Evolutionary conservation across 2,888 invertebrate genomes (phyloP), one percentile per base, ranked within the genome.

Genomic region (Sisyra terminalis): DNA sequence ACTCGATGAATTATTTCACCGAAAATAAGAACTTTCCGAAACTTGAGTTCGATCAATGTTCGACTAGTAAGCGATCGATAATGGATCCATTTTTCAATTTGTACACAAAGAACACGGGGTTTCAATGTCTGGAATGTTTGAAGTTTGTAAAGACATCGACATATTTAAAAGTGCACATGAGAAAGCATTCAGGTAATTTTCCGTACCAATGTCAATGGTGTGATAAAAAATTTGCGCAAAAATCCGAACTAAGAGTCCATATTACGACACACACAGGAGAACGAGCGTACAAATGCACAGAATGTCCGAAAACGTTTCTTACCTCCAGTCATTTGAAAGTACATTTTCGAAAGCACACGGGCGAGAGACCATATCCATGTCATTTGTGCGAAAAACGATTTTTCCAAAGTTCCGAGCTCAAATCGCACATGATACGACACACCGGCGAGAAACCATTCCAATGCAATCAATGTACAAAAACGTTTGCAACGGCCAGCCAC

Each of bases 261-360:
- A 16, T 37, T 16, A 37, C 16, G 16, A 37, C 17, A 16, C 37
- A 37, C 16, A 24, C 24, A 24, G 24, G 24, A 24, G 24, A 24
- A 24, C 24, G 24, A 24, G 24, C 37, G 2, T 37, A 37, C 18
- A 16, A 37, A 37, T 37, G 37, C 18, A 17, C 18, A 37, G 37
- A 37, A 37, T 37, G 37, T 37, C 37, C 37, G 11, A 37, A 37
- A 17, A 17, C 37, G 14, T 37, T 37, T 37, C 17, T 18, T n/a
- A 37, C 16, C 9, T 16, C 37, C 7, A 37, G 18, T 11, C 16
- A 18, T 37, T 37, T 37, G 16, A 18, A 16, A 18, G 18, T 37
- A 18, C 37, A 37, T 18, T 17, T 18, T 11, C 14, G 37, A 18
- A 16, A 18, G 16, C 37, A 37, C 16, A 37, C 17, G 16, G 37